phyloP scores from a whole-genome alignment of 2,888 invertebrate genomes.

The Leptinotarsa peninsularis region DNA sequence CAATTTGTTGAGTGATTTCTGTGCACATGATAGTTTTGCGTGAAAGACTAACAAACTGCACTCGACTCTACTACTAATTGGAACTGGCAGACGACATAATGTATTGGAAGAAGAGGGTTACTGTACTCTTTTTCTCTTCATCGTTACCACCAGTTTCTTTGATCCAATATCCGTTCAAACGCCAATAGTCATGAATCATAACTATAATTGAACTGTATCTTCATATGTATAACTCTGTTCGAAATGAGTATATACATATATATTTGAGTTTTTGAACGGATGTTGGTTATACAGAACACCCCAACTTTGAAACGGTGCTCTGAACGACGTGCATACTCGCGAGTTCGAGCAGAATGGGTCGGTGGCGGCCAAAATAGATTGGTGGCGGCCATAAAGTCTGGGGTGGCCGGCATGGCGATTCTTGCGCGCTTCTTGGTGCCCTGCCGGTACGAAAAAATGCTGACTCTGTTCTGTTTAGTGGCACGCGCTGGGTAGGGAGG shows the following conservation, averaged over 20 bases:
- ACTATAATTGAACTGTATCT: too few relatives aligned
- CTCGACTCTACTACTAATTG: slow-evolving; percentile 48
- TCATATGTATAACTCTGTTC: neutral
- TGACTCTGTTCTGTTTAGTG: slow-evolving; percentile 78
- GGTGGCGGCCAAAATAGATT: slow-evolving; percentile 50
- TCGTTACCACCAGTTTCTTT: slow-evolving; percentile 14
- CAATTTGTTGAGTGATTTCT: slow-evolving; percentile 28
- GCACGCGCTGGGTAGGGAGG: slow-evolving; percentile 99
- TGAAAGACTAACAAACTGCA: slow-evolving; percentile 52
- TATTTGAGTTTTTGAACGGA: slow-evolving; percentile 29
- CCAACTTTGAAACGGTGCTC: slow-evolving; percentile 47
- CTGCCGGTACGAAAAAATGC: slow-evolving; percentile 63
- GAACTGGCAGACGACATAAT: slow-evolving; percentile 24
- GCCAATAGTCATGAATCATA: neutral
- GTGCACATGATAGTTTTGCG: slow-evolving; percentile 38
- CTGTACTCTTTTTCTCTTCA: slow-evolving; percentile 5
- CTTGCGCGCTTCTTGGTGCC: slow-evolving; percentile 67
- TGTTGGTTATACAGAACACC: slow-evolving; percentile 41
- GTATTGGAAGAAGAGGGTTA: slow-evolving; percentile 1
- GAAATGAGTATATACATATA: too few relatives aligned
- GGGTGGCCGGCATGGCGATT: slow-evolving; percentile 51
- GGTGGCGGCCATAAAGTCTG: slow-evolving; percentile 35
- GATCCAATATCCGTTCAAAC: slow-evolving; percentile 14
- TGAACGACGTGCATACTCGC: slow-evolving; percentile 51
- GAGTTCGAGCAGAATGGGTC: slow-evolving; percentile 59